Evolutionary conservation across 2,888 invertebrate genomes (phyloP), one percentile per base, ranked within the genome.

Genomic region (Lasioglossum pauxillum): DNA sequence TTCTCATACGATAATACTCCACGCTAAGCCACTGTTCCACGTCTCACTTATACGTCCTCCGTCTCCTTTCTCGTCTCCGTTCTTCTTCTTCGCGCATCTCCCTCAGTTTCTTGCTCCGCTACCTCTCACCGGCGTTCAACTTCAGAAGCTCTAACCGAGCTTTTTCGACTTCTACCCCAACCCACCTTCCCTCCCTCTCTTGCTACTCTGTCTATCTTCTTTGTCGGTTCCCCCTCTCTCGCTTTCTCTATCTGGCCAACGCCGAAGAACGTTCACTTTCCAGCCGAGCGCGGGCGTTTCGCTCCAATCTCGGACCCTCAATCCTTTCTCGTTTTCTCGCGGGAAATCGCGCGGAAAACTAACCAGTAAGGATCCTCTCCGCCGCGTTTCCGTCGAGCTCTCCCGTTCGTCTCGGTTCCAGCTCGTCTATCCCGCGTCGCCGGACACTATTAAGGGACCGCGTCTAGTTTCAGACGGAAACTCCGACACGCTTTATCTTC

Each of bases 291-390:
- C 85, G 83, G 80, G 78, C 86, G 85, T 85, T 73, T 89, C 89
- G 80, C 88, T 90, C 90, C 92, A 93, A 93, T 94, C 93, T 93
- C 92, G 87, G 89, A 67, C 84, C 86, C 82, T 90, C 93, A 92
- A 93, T 94, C 92, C 92, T 94, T 93, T 92, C 92, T 91, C 92
- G 92, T 92, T 92, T 93, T 92, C 92, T 92, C 91, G 90, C 91
- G 91, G 89, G 93, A 94, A 94, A 94, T 94, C 92, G 93, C 94
- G 93, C 91, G 93, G 94, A 93, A 94, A 94, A 94, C 94, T 93
- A 93, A 93, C 92, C 91, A 86, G 92, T 91, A 91, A 93, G 92
- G 92, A 93, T 93, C 92, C 90, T 85, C 85, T 85, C 88, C 81
- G 82, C 78, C 86, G 80, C 78, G 88, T 85, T 57, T 78, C 83